These are phyloP conservation scores for Taxidea taxus DNA, from an alignment of 2,113 vertebrate species.

Conservation along the genomic window DNA sequence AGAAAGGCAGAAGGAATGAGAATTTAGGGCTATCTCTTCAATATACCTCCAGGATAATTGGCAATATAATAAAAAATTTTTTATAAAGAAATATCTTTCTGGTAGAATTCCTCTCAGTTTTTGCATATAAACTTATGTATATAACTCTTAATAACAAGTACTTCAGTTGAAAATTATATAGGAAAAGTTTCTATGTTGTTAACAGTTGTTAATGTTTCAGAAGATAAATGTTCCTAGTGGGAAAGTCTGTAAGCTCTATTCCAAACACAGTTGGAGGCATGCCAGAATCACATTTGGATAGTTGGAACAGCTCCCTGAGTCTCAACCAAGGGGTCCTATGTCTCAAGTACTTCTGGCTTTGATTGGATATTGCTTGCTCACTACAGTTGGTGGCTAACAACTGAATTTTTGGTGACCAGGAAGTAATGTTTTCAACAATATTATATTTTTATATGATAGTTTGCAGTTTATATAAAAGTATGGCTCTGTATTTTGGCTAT, in stretches of 20 bases:
- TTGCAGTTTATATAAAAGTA: background rate
- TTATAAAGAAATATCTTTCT: background rate
- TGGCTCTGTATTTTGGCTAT: background rate
- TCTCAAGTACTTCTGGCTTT: background rate
- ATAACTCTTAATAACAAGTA: background rate
- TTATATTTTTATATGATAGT: background rate
- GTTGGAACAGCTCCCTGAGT: background rate
- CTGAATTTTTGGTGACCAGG: background rate
- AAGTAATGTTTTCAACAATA: background rate
- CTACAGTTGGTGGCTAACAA: background rate
- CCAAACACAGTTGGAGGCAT: background rate
- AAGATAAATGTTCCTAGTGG: background rate
- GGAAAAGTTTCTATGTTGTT: background rate
- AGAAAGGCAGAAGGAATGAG: background rate
- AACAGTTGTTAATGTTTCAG: background rate
- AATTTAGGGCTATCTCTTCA: background rate
- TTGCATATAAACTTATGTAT: background rate
- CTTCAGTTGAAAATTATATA: background rate
- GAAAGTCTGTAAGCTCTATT: background rate
- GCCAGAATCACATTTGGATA: background rate
- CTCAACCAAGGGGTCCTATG: background rate
- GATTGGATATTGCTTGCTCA: background rate
- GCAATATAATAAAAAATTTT: background rate
- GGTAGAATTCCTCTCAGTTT: background rate
- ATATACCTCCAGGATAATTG: background rate